These are phyloP conservation scores for pig (Sus scrofa) DNA, from an alignment of 2,113 vertebrate genomes.

Conservation along the genomic window DNA sequence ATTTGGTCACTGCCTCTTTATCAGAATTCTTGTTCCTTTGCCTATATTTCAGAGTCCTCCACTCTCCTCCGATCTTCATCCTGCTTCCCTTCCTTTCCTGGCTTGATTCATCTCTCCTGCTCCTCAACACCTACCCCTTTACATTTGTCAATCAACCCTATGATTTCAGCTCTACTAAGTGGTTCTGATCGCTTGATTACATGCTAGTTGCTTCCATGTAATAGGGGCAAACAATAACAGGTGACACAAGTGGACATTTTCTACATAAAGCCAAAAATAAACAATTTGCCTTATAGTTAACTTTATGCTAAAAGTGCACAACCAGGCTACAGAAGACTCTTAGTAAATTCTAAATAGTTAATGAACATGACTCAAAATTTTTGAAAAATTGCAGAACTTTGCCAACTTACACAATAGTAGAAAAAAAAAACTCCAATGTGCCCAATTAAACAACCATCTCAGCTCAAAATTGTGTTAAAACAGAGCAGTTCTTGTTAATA, in stretches of 20 bases:
- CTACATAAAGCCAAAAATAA: conserved; percentile 69
- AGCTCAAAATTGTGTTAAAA: conserved; percentile 47
- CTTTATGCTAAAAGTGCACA: conserved; percentile 47
- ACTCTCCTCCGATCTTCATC: conserved; percentile 77
- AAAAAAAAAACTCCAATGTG: neutral
- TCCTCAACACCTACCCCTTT: conserved; percentile 70
- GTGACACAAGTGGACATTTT: conserved; percentile 68
- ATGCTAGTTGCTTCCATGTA: neutral
- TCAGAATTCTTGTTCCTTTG: conserved; percentile 90
- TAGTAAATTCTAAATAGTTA: conserved; percentile 3
- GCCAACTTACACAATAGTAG: neutral
- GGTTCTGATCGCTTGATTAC: accelerated
- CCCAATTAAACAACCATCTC: conserved; percentile 17
- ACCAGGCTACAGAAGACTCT: neutral
- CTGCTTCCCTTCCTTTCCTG: conserved; percentile 47
- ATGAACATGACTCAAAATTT: neutral
- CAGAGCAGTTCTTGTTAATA: neutral
- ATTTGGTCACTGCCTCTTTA: conserved; percentile 88
- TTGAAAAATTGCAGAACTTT: neutral
- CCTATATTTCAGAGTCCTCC: conserved; percentile 81
- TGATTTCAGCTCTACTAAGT: conserved; percentile 50
- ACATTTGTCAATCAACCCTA: conserved; percentile 38
- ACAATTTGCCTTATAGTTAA: neutral
- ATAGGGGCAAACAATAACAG: neutral
- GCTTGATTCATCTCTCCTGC: conserved; percentile 78